These are phyloP conservation scores for Drosophila kikkawai DNA, from an alignment of 1,140 invertebrate genomes.

Conservation along the genomic window DNA sequence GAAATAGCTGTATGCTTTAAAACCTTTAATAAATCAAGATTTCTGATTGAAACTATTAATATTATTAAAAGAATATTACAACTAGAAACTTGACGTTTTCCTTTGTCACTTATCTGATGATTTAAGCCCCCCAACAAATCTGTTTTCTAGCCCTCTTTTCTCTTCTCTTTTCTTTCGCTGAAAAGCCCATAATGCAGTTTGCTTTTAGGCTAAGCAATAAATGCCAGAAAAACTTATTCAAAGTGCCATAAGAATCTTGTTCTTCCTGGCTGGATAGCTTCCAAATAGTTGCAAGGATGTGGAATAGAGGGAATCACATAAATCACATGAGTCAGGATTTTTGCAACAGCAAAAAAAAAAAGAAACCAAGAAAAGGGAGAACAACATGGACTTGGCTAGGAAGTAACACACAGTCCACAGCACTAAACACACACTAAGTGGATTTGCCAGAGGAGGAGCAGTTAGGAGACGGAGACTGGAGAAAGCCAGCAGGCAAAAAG, in stretches of 20 bases:
- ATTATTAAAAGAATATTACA: neutral
- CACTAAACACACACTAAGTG: slow-evolving; percentile 82
- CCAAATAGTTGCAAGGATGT: slow-evolving; percentile 42
- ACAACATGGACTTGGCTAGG: slow-evolving; percentile 20
- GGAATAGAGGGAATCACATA: slow-evolving; percentile 52
- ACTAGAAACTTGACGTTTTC: neutral
- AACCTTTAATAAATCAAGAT: neutral
- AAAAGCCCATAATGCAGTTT: slow-evolving; percentile 53
- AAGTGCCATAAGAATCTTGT: slow-evolving; percentile 70
- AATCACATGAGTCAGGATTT: slow-evolving; percentile 75
- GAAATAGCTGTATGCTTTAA: neutral
- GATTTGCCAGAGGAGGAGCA: slow-evolving; percentile 51
- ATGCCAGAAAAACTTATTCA: slow-evolving; percentile 76
- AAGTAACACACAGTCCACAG: slow-evolving; percentile 38
- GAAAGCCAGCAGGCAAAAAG: slow-evolving; percentile 37
- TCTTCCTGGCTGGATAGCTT: slow-evolving; percentile 24
- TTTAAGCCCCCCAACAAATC: slow-evolving; percentile 13
- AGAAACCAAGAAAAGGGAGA: neutral
- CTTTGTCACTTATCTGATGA: slow-evolving; percentile 23
- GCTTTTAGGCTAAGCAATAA: slow-evolving; percentile 66
- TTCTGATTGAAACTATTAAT: neutral
- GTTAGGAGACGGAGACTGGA: neutral
- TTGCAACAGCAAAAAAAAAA: slow-evolving; percentile 18
- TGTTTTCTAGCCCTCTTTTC: slow-evolving; percentile 8
- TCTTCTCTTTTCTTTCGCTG: neutral